Conservation (phyloP, 2,113 vertebrate genomes). For the Tetrax tetrax region DNA sequence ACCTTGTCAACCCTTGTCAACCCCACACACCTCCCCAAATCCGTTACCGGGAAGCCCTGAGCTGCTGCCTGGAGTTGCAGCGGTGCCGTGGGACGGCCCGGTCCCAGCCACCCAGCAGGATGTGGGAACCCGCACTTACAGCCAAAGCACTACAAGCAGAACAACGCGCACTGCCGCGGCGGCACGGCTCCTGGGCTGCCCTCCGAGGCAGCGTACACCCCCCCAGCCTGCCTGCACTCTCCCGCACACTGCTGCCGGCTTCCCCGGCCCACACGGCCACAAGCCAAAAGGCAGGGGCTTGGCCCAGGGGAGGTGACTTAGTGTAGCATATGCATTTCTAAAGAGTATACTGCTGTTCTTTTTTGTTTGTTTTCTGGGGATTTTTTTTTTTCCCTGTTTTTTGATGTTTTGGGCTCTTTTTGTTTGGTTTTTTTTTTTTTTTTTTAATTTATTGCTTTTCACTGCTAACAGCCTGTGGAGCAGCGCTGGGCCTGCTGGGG, state of each 20-base stretch:
- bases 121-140: not conserved
- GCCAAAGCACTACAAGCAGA: not conserved
- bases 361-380: too few relatives aligned
- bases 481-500: not conserved
- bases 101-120: not conserved
- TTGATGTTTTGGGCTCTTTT: not conserved
- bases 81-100: not conserved
- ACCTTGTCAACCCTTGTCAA: too few relatives aligned
- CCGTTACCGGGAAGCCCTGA: rapidly evolving
- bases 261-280: not conserved
- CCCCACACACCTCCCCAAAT: too few relatives aligned
- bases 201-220: not conserved
- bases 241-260: not conserved
- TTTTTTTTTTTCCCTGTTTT: not conserved
- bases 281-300: not conserved
- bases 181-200: not conserved
- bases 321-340: not conserved
- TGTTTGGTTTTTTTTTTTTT: not conserved
- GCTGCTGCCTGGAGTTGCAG: not conserved
- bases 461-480: not conserved
- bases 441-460: not conserved
- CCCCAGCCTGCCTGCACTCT: rapidly evolving
- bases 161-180: rapidly evolving
- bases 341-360: not conserved
- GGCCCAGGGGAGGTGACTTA: not conserved